Evolutionary conservation across 2,113 vertebrate genomes (phyloP), one percentile per base, ranked within the genome.

Genomic region (Pseudopipra pipra): DNA sequence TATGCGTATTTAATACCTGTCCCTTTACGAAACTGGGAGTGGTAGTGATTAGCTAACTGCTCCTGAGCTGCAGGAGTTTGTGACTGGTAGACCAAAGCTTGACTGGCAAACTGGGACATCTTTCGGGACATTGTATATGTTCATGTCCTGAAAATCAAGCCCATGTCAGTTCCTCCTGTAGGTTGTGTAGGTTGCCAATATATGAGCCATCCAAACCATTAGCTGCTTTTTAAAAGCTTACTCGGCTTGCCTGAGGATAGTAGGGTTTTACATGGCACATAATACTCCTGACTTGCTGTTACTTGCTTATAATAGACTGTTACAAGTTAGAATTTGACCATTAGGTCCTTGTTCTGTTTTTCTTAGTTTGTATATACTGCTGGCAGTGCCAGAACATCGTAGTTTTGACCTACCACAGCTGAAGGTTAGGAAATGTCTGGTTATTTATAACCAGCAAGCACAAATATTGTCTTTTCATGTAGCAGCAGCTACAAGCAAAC

Each of bases 1-100:
- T n/a, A 35, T n/a, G 7, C 17, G 6, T 72, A 11, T 62, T 4
- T 63, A 44, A 65, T 62, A 35, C 8, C n/a, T 0, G 0, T 49
- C 44, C 44, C 51, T 55, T 87, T 79, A 56, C 12, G 14, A 83
- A 49, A 3, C 44, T 68, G 27, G 49, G 30, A 46, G 33, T 56
- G 35, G 5, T 74, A 47, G 49, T 47, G 55, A 44, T 82, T 65
- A 31, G 61, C 14, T 37, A 66, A 49, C 37, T 10, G 9, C 47
- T 92, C 27, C 73, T 74, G 72, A 73, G 46, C 67, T 73, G 6
- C 25, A 62, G 37, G 33, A 54, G 24, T 80, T 80, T 41, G n/a
- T 88, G 79, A 19, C 63, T 68, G 28, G 31, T 68, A 79, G 55
- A 70, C 37, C 15, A 73, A 66, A 58, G 59, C 74, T 74, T 55